These are phyloP conservation scores for Dysmachus trigonus DNA, from an alignment of 2,888 invertebrate species.

Conservation along the genomic window DNA sequence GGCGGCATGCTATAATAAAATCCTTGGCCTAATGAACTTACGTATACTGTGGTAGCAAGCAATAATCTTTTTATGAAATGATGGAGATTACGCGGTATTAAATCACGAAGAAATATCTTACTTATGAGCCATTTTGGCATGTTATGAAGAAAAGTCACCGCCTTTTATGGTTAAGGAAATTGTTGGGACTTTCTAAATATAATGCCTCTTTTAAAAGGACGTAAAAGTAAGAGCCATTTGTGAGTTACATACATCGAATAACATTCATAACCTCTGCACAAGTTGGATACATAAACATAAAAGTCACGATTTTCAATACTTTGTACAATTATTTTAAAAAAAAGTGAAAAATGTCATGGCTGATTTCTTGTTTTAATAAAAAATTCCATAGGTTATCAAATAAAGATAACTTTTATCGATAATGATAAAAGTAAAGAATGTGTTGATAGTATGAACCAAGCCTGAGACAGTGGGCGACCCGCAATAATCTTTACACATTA, in stretches of 20 bases:
- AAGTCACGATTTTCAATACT: not conserved
- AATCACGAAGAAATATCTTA: not conserved
- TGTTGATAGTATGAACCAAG: no score
- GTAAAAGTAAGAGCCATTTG: not conserved
- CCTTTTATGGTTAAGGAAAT: not conserved
- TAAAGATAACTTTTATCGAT: not conserved
- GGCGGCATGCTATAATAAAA: not conserved
- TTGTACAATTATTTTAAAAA: not conserved
- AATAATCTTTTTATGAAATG: not conserved
- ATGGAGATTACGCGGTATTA: not conserved
- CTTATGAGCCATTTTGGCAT: not conserved
- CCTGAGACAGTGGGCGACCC: no score
- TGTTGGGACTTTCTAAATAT: not conserved
- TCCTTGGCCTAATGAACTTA: not conserved
- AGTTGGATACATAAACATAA: not conserved
- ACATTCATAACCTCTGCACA: not conserved
- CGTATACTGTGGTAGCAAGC: not conserved
- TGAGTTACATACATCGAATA: not conserved
- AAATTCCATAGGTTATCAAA: not conserved
- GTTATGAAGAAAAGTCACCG: not conserved
- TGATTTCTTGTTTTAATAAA: not conserved
- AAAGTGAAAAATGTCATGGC: not conserved
- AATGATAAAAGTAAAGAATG: no score
- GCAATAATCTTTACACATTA: no score
- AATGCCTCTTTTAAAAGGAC: not conserved